Base-by-base conservation (phyloP, 1,140 invertebrate species). In the Lepidostoma basale region DNA sequence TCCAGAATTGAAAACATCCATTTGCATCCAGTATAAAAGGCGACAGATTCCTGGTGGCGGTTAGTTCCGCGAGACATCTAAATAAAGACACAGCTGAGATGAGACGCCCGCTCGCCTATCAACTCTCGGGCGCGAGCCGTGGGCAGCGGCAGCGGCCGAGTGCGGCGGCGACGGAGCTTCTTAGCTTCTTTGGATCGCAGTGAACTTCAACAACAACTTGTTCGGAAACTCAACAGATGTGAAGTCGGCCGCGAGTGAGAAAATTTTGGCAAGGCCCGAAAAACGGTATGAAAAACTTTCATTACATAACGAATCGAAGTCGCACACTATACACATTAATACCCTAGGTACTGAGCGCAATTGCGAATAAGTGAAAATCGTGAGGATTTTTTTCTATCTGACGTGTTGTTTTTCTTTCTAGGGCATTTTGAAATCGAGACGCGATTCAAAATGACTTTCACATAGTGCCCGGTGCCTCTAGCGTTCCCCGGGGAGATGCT, bases 251-350 rank as follows among this genome's bases (percentile, higher is more conserved):
- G 39, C 47, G 60, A 10, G 49, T 22, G 47, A 28, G 23, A 54
- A 44, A 69, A 64, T n/a, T 58, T 62, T 45, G 28, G 47, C 60
- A 18, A 44, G 60, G 54, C 60, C 59, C 20, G 58, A 69, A 69
- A 56, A 62, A 8, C 60, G 60, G 67, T 69, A 58, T 64, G 67
- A 62, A 69, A 69, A 63, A 58, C 36, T 36, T 52, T 18, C 36
- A 58, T 69, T 69, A 69, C 62, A 28, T 69, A 69, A 69, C 49
- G 59, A 69, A 52, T 62, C 10, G 58, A 44, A 67, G 40, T 44
- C 36, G 47, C 65, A 49, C n/a, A n/a, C n/a, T n/a, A n/a, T 44
- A 58, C 39, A 44, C 36, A 58, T 67, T 33, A 28, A 58, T 59
- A 56, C 44, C 22, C 47, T 26, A 63, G 62, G 42, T 60, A 56